Evolutionary conservation across 2,797 vertebrate species (phyloP).

Genomic region (Kryptolebias ocellatus): DNA sequence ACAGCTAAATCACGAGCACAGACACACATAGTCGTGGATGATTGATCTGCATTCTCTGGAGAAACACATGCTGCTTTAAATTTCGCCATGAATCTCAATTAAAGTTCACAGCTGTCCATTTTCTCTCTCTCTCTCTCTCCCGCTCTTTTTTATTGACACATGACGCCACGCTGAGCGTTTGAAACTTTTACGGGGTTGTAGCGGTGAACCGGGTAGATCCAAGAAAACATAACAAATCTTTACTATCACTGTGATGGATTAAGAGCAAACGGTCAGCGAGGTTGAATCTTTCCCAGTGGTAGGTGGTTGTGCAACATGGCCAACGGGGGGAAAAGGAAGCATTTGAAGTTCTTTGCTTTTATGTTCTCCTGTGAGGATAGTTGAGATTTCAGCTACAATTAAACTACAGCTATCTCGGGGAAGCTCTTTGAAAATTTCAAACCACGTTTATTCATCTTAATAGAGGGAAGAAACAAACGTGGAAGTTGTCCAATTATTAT

Average conservation of each 20-base stretch:
- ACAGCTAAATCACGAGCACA: constrained; percentile 14
- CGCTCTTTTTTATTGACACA: background rate
- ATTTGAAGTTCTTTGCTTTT: constrained; percentile 27
- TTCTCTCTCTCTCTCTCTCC: background rate
- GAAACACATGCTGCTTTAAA: constrained; percentile 38
- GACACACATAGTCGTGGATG: constrained; percentile 14
- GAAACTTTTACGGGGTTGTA: background rate
- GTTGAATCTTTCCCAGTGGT: constrained; percentile 16
- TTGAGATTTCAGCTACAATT: constrained; percentile 10
- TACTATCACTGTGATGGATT: constrained; percentile 7
- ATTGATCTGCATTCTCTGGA: constrained; percentile 32
- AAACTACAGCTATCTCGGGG: constrained; percentile 6
- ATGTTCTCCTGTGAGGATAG: constrained; percentile 16
- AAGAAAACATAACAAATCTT: constrained; percentile 18
- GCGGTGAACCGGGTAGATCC: constrained; percentile 4
- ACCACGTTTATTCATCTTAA: constrained; percentile 26
- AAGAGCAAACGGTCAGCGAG: constrained; percentile 12
- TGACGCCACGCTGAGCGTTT: constrained; percentile 10
- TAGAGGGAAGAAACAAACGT: background rate
- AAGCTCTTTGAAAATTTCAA: constrained; percentile 24
- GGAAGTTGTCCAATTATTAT: background rate
- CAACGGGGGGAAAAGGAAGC: background rate
- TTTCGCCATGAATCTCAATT: constrained; percentile 54
- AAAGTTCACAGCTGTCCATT: constrained; percentile 36
- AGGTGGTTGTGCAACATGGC: constrained; percentile 1